Conservation (phyloP, 2,113 vertebrate species). For the Cinclus mexicanus region DNA sequence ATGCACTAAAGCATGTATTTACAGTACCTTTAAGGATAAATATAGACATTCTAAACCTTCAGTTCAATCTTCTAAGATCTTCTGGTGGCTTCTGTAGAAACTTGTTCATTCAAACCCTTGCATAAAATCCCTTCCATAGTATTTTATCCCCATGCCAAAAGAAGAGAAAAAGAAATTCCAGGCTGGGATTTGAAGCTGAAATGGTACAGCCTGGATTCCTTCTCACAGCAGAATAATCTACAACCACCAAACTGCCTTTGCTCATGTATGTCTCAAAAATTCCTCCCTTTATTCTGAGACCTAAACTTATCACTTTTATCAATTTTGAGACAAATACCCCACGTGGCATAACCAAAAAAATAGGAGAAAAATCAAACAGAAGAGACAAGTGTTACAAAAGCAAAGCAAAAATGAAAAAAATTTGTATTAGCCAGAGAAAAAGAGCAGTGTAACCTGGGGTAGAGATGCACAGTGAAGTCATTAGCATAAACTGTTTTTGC, state of each 20-base stretch:
- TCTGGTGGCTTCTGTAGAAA: not conserved
- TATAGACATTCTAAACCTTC: not conserved
- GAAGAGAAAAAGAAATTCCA: not conserved
- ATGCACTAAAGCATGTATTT: not conserved
- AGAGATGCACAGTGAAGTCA: not conserved
- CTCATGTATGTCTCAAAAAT: not conserved
- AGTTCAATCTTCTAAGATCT: not conserved
- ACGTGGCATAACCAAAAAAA: not conserved
- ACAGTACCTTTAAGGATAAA: not conserved
- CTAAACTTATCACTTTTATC: not conserved
- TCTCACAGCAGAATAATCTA: not conserved
- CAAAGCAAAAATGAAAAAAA: not conserved
- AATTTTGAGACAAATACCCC: not conserved
- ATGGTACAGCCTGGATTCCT: not conserved
- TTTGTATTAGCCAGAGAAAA: not conserved
- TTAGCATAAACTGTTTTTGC: not conserved
- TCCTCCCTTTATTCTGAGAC: not conserved
- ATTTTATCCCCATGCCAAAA: not conserved
- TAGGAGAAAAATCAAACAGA: not conserved
- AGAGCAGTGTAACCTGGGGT: not conserved
- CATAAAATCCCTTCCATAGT: not conserved
- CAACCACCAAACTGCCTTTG: not conserved
- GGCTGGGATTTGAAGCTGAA: not conserved
- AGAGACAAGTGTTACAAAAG: not conserved
- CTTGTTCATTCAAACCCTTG: not conserved